These are phyloP conservation scores for Chouioia cunea DNA, from an alignment of 2,888 invertebrate species.

Conservation along the genomic window DNA sequence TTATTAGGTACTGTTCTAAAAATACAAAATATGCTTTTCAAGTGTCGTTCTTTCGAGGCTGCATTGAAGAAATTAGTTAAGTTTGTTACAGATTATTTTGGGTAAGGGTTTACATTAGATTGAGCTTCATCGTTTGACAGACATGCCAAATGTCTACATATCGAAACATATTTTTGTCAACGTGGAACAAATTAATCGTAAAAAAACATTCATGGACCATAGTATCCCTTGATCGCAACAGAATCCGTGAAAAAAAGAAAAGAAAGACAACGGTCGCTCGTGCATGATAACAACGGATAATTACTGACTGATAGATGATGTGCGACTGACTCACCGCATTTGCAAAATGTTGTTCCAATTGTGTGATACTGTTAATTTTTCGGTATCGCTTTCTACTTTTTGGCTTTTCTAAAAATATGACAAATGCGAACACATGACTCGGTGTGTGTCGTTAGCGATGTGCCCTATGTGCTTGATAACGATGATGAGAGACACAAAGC, in stretches of 20 bases:
- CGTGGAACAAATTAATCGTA: not conserved
- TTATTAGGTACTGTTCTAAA: not conserved
- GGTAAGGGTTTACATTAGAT: not conserved
- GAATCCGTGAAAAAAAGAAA: slow-evolving; percentile 42
- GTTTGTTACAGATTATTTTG: too few relatives aligned
- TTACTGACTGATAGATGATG: too few relatives aligned
- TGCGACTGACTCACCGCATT: slow-evolving; percentile 69
- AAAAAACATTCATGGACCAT: slow-evolving; percentile 27
- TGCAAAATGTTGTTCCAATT: slow-evolving; percentile 69
- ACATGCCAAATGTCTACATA: not conserved
- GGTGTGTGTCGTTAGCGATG: slow-evolving; percentile 53
- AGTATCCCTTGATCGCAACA: slow-evolving; percentile 46
- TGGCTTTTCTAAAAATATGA: slow-evolving; percentile 69
- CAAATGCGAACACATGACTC: slow-evolving; percentile 65
- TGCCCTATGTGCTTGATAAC: slow-evolving; percentile 32
- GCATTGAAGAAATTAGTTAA: too few relatives aligned
- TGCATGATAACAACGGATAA: slow-evolving; percentile 53
- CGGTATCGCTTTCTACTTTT: slow-evolving; percentile 68
- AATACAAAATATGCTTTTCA: not conserved
- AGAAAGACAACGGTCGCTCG: slow-evolving; percentile 61
- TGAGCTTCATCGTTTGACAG: too few relatives aligned
- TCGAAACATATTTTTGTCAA: not conserved
- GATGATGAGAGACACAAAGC: slow-evolving; percentile 17
- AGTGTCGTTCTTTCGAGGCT: too few relatives aligned
- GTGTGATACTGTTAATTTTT: slow-evolving; percentile 65